Evolutionary conservation across 2,113 vertebrate species (phyloP), one percentile per base, ranked within the genome.

Genomic region (Lepus europaeus): DNA sequence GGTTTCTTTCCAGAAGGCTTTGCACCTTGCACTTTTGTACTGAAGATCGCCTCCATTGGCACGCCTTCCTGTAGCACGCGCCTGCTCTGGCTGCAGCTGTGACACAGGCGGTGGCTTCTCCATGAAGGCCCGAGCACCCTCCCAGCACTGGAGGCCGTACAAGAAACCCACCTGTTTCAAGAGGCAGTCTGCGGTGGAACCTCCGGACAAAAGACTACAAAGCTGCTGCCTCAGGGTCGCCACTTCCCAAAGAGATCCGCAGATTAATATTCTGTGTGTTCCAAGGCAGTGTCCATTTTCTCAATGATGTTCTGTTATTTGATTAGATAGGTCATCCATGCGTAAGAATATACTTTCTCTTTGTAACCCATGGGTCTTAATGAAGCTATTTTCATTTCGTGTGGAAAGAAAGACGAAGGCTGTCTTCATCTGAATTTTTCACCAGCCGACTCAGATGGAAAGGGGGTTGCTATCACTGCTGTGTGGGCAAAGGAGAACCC

Each of bases 281-380:
- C 59, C 59, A 85, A 81, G 23, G 33, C 86, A 31, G 33, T n/a
- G 51, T 5, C 29, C 6, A 4, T 89, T 72, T 95, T 89, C 87
- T 96, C 89, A 79, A 4, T 29, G 72, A 81, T 53, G 64, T 89
- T 76, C 68, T 89, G 45, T 79, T 73, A 68, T 76, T 91, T 80
- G 59, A 78, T 79, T 36, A 66, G 72, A n/a, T 76, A 82, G 73
- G 27, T 74, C 74, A 66, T 72, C 70, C 36, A 25, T 76, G 36
- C 45, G 2, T 61, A 94, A 80, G 49, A 74, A 77, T 27, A 19
- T n/a, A 3, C 53, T 63, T 59, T 59, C 19, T 59, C 69, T 73
- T 73, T 59, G 6, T 27, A 66, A 76, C 45, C 33, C 77, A 49
- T 4, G 56, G 20, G 12, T 64, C 86, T 83, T 72, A 39, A 74